Base-by-base conservation (phyloP, 2,888 invertebrate genomes). In the Sesia bembeciformis region DNA sequence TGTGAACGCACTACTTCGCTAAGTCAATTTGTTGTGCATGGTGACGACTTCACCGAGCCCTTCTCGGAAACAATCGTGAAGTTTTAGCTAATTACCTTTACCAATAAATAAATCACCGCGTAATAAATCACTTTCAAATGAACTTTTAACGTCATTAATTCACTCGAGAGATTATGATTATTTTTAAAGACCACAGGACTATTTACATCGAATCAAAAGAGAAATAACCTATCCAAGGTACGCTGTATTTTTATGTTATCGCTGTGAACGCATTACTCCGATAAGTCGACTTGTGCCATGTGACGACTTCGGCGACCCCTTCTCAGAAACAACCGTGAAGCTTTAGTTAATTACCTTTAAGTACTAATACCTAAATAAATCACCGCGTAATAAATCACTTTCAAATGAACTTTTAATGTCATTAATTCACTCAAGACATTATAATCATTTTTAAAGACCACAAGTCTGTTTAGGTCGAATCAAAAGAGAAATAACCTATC, bases 161-260 rank as follows among this genome's bases (percentile, higher is more conserved):
- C 23, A 23, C 23, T 23, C 23, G 23, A 23, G 23, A 23, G 2
- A 23, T 23, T 23, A 23, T 23, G 2, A 23, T n/a, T 23, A 23
- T 23, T 23, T 23, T 23, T 23, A 23, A 23, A 23, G 23, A 23
- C 23, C 23, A 23, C 23, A 23, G 23, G 23, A 23, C 23, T 23
- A 23, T 1, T 23, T 23, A 23, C 23, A 2, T 23, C 23, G 23
- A 23, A 23, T 23, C 23, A 23, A 23, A 23, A 23, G 23, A 23
- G 2, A 23, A 23, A 2, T 23, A 23, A 23, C 23, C 23, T 23
- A 23, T 23, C 23, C 23, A 23, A 23, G 2, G 81, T 78, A 78
- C 72, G 81, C 77, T 76, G 82, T 83, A 78, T 84, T 84, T 81
- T 80, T 84, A 86, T 78, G 84, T 85, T 88, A 86, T 89, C 88